phyloP scores from a whole-genome alignment of 2,888 invertebrate genomes.

The Octodonta nipae region DNA sequence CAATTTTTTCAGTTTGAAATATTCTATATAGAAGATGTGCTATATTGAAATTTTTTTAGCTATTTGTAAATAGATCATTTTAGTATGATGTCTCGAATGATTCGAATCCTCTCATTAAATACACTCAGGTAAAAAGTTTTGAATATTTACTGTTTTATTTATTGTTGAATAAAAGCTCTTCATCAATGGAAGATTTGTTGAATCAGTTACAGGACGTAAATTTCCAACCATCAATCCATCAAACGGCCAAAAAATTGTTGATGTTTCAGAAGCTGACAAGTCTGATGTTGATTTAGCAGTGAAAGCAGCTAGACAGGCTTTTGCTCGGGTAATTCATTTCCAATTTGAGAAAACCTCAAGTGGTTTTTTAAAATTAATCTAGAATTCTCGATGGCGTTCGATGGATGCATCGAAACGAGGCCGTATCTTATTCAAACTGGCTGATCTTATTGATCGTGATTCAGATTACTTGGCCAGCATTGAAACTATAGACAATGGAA shows the following conservation, averaged over 20 bases:
- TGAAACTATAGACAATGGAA: constrained; percentile 91
- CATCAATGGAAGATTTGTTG: constrained; percentile 93
- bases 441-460: constrained; percentile 73
- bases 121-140: no score
- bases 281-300: constrained; percentile 71
- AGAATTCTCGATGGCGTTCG: constrained; percentile 67
- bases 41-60: no score
- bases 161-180: constrained; percentile 78
- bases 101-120: no score
- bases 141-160: no score
- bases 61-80: no score
- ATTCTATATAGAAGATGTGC: no score
- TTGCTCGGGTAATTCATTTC: no score
- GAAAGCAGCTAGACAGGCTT: constrained; percentile 63
- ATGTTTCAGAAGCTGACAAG: constrained; percentile 63
- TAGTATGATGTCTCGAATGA: no score
- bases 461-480: constrained; percentile 68
- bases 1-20: no score
- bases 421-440: constrained; percentile 56
- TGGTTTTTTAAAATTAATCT: no score
- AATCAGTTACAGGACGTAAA: constrained; percentile 73
- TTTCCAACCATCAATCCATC: constrained; percentile 78
- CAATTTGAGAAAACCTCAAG: no score
- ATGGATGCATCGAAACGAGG: constrained; percentile 83
- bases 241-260: constrained; percentile 63